These are phyloP conservation scores for Charina bottae DNA, from an alignment of 2,113 vertebrate species.

Conservation along the genomic window DNA sequence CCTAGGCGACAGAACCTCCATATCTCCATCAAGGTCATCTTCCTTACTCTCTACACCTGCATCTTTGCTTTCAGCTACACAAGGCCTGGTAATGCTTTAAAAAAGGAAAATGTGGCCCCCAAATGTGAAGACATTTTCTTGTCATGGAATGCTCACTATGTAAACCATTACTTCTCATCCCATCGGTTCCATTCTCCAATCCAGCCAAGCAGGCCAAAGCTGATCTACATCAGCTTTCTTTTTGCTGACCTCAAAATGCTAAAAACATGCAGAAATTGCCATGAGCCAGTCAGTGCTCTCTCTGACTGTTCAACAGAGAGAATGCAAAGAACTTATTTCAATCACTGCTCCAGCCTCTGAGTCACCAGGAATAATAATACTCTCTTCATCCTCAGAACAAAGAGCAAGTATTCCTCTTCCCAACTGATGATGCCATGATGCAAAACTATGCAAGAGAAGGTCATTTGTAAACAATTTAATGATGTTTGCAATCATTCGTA, in stretches of 20 bases:
- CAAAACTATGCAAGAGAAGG: neutral
- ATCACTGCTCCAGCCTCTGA: neutral
- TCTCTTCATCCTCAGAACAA: neutral
- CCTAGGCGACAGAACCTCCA: neutral
- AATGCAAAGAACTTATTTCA: neutral
- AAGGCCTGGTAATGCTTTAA: neutral
- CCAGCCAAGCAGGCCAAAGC: neutral
- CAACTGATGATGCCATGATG: neutral
- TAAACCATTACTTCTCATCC: neutral
- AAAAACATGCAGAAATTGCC: neutral
- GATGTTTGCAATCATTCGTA: neutral
- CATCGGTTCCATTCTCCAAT: neutral
- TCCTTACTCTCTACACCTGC: neutral
- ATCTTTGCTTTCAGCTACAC: neutral
- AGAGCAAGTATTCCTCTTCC: neutral
- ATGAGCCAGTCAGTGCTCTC: neutral
- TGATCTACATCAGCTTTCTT: neutral
- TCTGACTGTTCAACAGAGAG: neutral
- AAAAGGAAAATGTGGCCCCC: neutral
- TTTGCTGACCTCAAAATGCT: neutral
- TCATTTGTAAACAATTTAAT: neutral
- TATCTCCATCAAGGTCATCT: neutral
- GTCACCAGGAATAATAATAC: neutral
- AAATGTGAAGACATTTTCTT: neutral
- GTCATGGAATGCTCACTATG: neutral